These are phyloP conservation scores for Invenusta paracnida DNA, from an alignment of 2,888 invertebrate genomes.

Conservation along the genomic window DNA sequence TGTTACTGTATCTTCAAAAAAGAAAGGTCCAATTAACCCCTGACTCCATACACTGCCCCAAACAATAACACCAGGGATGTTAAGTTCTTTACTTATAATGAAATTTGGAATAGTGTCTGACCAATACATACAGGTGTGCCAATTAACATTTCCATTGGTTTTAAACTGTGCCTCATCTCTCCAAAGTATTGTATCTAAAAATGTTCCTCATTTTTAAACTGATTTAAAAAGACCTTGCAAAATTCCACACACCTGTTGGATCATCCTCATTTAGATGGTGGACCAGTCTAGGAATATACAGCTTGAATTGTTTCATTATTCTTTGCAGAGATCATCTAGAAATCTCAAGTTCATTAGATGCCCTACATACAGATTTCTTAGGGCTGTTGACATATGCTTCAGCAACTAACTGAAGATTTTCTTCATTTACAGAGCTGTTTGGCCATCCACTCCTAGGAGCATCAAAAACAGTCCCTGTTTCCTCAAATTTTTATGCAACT, in stretches of 20 bases:
- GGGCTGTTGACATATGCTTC: conserved; percentile 1
- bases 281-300: conserved; percentile 25
- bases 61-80: conserved; percentile 16
- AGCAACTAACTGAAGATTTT: conserved; percentile 31
- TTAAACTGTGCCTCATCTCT: conserved; percentile 25
- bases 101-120: neutral
- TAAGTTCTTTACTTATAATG: conserved; percentile 5
- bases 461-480: conserved; percentile 16
- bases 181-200: conserved; percentile 16
- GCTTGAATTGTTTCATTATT: neutral
- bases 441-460: neutral
- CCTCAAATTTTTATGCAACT: neutral
- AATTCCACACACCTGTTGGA: neutral
- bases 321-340: conserved; percentile 10
- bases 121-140: conserved; percentile 28
- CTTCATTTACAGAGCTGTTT: conserved; percentile 20
- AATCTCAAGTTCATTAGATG: conserved; percentile 20
- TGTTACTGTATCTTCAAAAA: neutral
- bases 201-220: neutral
- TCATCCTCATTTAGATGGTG: conserved; percentile 30
- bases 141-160: conserved; percentile 10
- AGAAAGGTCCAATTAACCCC: conserved; percentile 13
- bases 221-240: neutral
- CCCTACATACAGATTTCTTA: conserved; percentile 24
- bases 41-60: conserved; percentile 27